Base-by-base conservation (phyloP, 1,140 invertebrate species). In the Heliothis subflexa region DNA sequence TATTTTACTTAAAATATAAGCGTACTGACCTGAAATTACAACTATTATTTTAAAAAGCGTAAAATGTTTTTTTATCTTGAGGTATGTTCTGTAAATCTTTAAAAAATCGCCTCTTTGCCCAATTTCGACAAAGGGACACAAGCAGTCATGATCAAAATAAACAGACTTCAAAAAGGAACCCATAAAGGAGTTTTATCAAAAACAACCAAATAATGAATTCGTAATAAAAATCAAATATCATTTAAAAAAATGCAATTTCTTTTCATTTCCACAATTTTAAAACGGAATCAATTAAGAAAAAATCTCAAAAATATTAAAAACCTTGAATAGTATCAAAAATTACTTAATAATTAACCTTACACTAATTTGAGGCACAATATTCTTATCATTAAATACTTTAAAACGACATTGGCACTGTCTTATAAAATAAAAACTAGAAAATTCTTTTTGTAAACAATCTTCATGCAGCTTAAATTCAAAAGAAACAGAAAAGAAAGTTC, bases 391-490 rank as follows among this genome's bases (percentile, higher is more conserved):
- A 49, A 40, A 0, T 14, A 73, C 25, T 55, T 45, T 18, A 55
- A 55, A 74, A 28, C 47, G 11, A 78, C 50, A 78, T 78, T 78
- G 75, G 75, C 75, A 70, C 75, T 54, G 54, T 70, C 75, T 70
- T 68, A 70, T 21, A 57, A 40, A 21, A 0, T 52, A 70, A 66
- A 49, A 49, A 66, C 13, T 21, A 4, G 14, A 52, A n/a, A 50
- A 14, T 52, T 21, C 28, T 18, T 25, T 68, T 64, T 18, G 13
- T 14, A 14, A 40, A 16, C 5, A 62, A 40, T 13, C 10, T n/a
- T 40, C 10, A 33, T n/a, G 14, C 25, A 33, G 4, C 16, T 59
- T 5, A 13, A 25, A 25, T 59, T 57, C 10, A 40, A 40, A 40
- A 40, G 9, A 40, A 40, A 40, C 33, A 40, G 33, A 40, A 40